Conservation (phyloP, 2,888 invertebrate species). For the Polyommatus iphigenia region DNA sequence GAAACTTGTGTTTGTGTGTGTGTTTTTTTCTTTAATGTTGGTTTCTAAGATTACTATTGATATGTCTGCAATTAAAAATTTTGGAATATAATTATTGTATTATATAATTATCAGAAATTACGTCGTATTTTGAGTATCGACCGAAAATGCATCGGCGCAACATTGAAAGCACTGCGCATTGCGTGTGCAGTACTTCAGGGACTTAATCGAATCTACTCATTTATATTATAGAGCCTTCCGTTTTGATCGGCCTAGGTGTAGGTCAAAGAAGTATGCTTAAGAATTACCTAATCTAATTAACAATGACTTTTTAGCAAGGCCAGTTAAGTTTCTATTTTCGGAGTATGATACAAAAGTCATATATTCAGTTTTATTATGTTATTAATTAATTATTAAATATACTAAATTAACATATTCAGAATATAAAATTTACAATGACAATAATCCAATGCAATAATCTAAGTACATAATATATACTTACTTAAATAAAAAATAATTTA, state of each 20-base stretch:
- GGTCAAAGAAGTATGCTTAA: neutral
- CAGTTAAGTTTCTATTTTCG: too few species aligned
- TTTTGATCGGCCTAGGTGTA: neutral
- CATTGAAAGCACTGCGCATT: neutral
- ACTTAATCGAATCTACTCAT: neutral
- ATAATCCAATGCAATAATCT: too few species aligned
- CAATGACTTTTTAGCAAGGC: neutral
- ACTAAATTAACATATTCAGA: too few species aligned
- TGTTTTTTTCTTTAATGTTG: too few species aligned
- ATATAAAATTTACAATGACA: too few species aligned
- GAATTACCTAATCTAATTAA: neutral
- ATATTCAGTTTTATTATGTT: too few species aligned
- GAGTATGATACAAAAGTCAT: too few species aligned
- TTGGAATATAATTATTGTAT: neutral
- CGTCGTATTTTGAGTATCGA: slow-evolving; percentile 3
- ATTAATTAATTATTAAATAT: too few species aligned
- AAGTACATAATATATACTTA: too few species aligned
- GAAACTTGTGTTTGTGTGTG: too few species aligned
- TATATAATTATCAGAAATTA: neutral
- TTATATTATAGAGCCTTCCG: neutral
- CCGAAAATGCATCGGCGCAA: slow-evolving; percentile 9
- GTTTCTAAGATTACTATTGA: neutral
- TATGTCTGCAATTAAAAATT: neutral
- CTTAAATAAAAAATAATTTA: too few species aligned
- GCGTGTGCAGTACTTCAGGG: neutral